These are phyloP conservation scores for Ectropis grisescens DNA, from an alignment of 1,140 invertebrate genomes.

Conservation along the genomic window DNA sequence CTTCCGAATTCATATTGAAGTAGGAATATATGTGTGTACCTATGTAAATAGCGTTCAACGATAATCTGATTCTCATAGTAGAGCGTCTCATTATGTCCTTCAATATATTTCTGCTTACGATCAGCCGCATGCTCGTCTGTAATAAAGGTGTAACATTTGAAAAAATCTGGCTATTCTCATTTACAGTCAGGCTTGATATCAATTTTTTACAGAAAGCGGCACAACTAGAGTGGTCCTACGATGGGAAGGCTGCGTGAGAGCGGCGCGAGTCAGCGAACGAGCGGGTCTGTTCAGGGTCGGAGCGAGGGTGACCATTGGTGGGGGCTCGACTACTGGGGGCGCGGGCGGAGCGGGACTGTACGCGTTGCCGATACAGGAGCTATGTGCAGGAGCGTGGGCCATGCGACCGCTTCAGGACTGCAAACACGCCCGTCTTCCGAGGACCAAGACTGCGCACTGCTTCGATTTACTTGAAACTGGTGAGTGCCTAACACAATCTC, in stretches of 20 bases:
- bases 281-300: constrained; percentile 52
- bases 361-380: constrained; percentile 39
- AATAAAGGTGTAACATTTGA: too few species aligned
- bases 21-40: too few species aligned
- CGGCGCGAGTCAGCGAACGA: constrained; percentile 42
- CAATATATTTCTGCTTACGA: too few species aligned
- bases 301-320: constrained; percentile 26
- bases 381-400: constrained; percentile 55
- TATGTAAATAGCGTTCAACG: too few species aligned
- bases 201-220: constrained; percentile 42
- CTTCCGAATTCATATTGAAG: too few species aligned
- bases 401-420: constrained; percentile 60
- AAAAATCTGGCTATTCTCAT: too few species aligned
- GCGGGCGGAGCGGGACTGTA: constrained; percentile 56
- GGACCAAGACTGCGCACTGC: constrained; percentile 55
- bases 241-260: constrained; percentile 54
- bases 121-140: too few species aligned
- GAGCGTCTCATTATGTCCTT: too few species aligned
- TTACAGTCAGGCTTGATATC: too few species aligned
- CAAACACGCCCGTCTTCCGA: constrained; percentile 49
- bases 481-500: constrained; percentile 12
- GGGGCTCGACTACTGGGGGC: constrained; percentile 39
- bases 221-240: constrained; percentile 50
- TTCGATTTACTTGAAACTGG: constrained; percentile 56
- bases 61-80: too few species aligned